phyloP scores from a whole-genome alignment of 2,888 invertebrate genomes.

The Trypoxylon attenuatum region DNA sequence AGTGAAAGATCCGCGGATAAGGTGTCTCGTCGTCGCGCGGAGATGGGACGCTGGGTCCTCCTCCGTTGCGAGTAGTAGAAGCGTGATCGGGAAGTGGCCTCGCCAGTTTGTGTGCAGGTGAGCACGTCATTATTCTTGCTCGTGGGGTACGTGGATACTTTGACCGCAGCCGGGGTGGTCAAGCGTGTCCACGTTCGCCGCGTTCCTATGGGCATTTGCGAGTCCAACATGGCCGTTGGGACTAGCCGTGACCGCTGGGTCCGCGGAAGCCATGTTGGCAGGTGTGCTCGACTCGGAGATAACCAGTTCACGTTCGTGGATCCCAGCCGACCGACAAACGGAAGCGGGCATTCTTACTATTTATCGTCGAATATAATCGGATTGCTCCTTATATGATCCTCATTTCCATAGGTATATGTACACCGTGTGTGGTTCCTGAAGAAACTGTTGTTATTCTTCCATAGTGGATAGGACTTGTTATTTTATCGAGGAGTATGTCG shows the following conservation, averaged over 20 bases:
- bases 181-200: slow-evolving; percentile 27
- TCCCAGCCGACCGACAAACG: slow-evolving; percentile 44
- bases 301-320: slow-evolving; percentile 57
- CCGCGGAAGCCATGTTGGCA: slow-evolving; percentile 75
- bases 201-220: slow-evolving; percentile 62
- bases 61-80: slow-evolving; percentile 37
- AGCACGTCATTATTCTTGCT: slow-evolving; percentile 53
- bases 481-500: no score
- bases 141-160: not conserved
- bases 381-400: no score
- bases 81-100: slow-evolving; percentile 30
- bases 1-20: slow-evolving; percentile 15
- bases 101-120: slow-evolving; percentile 76
- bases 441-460: no score
- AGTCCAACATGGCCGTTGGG: slow-evolving; percentile 73
- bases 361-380: slow-evolving; percentile 8
- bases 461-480: no score
- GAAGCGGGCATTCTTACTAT: slow-evolving; percentile 16
- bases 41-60: slow-evolving; percentile 44
- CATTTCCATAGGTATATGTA: no score
- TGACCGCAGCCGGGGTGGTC: not conserved
- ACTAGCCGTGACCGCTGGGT: slow-evolving; percentile 71
- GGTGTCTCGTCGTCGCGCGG: slow-evolving; percentile 20
- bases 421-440: no score
- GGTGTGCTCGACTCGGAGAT: slow-evolving; percentile 66